Evolutionary conservation across 53 echinoderm and acorn worm species (phyloP), one percentile per base, ranked within the genome.

Genomic region (Pentamera pediparva): DNA sequence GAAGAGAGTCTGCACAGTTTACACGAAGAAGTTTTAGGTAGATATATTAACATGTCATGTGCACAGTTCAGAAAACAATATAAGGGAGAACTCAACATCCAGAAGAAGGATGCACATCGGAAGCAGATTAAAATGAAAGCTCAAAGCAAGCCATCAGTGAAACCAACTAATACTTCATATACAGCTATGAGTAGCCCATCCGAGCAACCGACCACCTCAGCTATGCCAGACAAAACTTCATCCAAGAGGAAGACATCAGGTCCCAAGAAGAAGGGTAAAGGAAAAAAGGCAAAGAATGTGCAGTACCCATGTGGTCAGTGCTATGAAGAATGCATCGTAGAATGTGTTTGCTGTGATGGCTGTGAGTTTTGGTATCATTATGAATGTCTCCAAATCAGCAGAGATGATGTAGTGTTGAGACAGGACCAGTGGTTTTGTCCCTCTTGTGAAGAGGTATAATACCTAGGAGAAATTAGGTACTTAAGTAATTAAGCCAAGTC

Each of bases 341-440:
- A 32, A n/a, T 61, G 61, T 31, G 62, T 35, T 34, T 35, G 37
- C 15, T 62, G 62, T 35, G 36, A 35, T 13, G 8, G 35, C 2
- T 62, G 62, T 62, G 62, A 33, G 11, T 15, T 62, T 2, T 62
- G 62, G 62, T 62, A 13, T 35, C 62, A 62, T 35, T 62, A 62
- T 17, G 36, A 62, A 37, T 62, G 62, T 18, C 5, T 62, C n/a
- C n/a, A n/a, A n/a, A n/a, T n/a, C n/a, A n/a, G n/a, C n/a, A n/a
- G n/a, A n/a, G n/a, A n/a, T n/a, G n/a, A n/a, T n/a, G n/a, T n/a
- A n/a, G n/a, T n/a, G n/a, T n/a, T n/a, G n/a, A n/a, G n/a, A n/a
- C n/a, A n/a, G n/a, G n/a, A n/a, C n/a, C n/a, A n/a, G n/a, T n/a
- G n/a, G n/a, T n/a, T n/a, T n/a, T n/a, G n/a, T n/a, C n/a, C n/a